phyloP scores from a whole-genome alignment of 1,140 invertebrate species.

The Tyrophagus putrescentiae region DNA sequence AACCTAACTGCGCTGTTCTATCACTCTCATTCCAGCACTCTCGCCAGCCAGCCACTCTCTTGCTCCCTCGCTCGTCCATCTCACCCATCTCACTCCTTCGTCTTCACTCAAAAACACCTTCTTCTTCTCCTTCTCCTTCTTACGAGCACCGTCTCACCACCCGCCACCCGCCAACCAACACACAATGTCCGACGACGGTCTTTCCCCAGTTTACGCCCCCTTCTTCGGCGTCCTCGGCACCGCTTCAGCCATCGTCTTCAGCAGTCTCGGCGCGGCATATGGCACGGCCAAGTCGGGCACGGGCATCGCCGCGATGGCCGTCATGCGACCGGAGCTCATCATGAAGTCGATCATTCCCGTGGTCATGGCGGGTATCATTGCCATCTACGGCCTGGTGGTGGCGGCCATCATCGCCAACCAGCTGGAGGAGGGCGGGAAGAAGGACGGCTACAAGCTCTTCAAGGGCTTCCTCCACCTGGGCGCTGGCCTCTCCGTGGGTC shows the following conservation, averaged over 20 bases:
- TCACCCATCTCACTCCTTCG: too few species aligned
- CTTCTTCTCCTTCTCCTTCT: not conserved
- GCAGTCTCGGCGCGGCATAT: constrained; percentile 96
- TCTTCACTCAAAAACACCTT: too few species aligned
- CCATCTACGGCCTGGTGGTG: constrained; percentile 98
- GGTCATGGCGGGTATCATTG: constrained; percentile 99
- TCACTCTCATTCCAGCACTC: too few species aligned
- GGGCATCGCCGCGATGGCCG: constrained; percentile 98
- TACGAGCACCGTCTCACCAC: too few species aligned
- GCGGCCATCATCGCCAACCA: constrained; percentile 87
- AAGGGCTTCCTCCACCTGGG: constrained; percentile 95
- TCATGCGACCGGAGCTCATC: constrained; percentile 97
- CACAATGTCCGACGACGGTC: not conserved
- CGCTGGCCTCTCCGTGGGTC: constrained; percentile 88
- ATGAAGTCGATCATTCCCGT: constrained; percentile 99
- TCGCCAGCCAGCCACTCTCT: too few species aligned
- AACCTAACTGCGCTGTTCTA: too few species aligned
- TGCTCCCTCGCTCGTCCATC: too few species aligned
- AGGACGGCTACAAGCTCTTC: constrained; percentile 27
- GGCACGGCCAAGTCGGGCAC: constrained; percentile 98
- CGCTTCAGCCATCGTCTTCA: constrained; percentile 90
- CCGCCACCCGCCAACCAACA: not conserved
- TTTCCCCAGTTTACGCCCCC: constrained; percentile 66
- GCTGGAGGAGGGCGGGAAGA: constrained; percentile 39
- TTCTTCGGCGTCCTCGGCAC: constrained; percentile 99